Base-by-base conservation (phyloP, 2,888 invertebrate species). In the Portevinia maculata region DNA sequence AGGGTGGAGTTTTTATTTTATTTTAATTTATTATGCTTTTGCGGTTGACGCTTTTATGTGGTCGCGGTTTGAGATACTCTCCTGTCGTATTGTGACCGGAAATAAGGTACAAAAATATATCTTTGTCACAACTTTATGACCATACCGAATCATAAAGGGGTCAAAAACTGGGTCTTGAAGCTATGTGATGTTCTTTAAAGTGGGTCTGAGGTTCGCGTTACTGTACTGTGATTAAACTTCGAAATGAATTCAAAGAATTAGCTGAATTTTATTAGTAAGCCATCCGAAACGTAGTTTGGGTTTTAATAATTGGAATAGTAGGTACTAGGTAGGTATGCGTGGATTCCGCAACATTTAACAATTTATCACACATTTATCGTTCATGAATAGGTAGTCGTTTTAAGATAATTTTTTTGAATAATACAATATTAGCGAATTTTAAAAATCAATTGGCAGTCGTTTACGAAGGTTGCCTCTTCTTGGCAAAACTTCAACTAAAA, bases 41-140 rank as follows among this genome's bases (percentile, higher is more conserved):
- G 55, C 24, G 55, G 55, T 39, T 55, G 24, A 19, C 9, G 15
- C 7, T 55, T 37, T 55, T 21, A 55, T 53, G 37, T 37, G 34
- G 53, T 6, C 32, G 15, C 32, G 9, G n/a, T 53, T 53, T 32
- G 34, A 34, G 34, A n/a, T 11, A 19, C 7, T 34, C 24, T 24
- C 24, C n/a, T n/a, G n/a, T 6, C 28, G 9, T 37, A 1, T 11
- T n/a, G 21, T 37, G 21, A 21, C 21, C n/a, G 21, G n/a, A 34
- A 11, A 13, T 13, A 55, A 37, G 37, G 55, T 55, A 21, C 9
- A 24, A 15, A 24, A 13, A 21, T 21, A 1, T 21, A 21, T 13
- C 24, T 13, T 55, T n/a, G 24, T 39, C 24, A 1, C 19, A 0
- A 34, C 13, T 55, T 55, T 24, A 55, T 24, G 9, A 13, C 13